Percentiles rank a stretch among this genome's conserved stretches.
These are phyloP conservation scores for Apamea anceps DNA, from an alignment of 2,888 invertebrate genomes.

Conservation along the genomic window DNA sequence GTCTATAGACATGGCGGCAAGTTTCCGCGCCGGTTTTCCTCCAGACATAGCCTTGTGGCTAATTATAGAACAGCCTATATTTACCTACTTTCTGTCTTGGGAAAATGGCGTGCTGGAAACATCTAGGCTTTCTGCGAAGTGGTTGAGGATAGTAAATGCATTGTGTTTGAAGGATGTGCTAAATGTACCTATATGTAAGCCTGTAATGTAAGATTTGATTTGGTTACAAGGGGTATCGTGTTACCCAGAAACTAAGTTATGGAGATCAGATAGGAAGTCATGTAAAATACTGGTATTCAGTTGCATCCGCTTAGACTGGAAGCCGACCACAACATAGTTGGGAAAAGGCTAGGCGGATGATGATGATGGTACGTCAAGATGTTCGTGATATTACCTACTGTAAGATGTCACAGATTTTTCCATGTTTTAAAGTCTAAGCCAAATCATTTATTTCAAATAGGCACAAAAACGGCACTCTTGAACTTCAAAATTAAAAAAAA, in stretches of 20 bases:
- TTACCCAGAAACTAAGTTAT: background rate
- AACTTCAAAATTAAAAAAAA: no score
- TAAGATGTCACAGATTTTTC: background rate
- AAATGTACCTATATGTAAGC: no score
- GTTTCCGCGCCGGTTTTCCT: constrained; percentile 67
- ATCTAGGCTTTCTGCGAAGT: constrained; percentile 3
- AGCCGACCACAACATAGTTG: background rate
- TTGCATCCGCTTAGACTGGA: background rate
- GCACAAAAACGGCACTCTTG: no score
- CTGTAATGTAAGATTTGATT: background rate
- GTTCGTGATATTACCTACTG: background rate
- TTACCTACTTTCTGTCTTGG: constrained; percentile 45
- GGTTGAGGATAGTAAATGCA: background rate
- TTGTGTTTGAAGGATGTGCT: background rate
- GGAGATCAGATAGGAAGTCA: no score
- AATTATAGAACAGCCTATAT: constrained; percentile 64
- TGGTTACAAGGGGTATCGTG: background rate
- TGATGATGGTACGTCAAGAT: background rate
- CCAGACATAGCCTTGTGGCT: constrained; percentile 62
- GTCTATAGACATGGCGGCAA: constrained; percentile 43
- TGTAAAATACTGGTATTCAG: background rate
- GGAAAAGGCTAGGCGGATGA: background rate
- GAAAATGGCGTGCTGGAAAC: constrained; percentile 35
- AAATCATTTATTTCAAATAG: no score
- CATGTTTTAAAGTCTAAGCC: background rate